Conservation (phyloP, 2,888 invertebrate species). For the Lasioglossum oenotherae region DNA sequence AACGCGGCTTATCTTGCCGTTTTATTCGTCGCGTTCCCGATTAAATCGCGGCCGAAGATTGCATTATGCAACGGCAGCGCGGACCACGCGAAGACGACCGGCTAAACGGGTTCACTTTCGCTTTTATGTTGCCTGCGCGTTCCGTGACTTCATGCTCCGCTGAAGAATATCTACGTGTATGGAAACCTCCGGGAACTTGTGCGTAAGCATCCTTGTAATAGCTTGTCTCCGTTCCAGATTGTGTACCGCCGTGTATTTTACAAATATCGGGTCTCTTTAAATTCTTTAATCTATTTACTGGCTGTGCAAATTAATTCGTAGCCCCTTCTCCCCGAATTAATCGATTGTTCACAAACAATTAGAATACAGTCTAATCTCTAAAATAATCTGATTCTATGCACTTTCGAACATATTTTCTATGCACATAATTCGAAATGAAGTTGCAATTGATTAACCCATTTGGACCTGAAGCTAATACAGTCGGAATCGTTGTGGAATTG, state of each 20-base stretch:
- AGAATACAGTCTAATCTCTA: too few species aligned
- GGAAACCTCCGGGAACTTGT: background rate
- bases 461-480: too few species aligned
- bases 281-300: too few species aligned
- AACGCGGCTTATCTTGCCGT: conserved; percentile 27
- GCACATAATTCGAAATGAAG: too few species aligned
- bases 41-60: conserved; percentile 38
- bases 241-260: background rate
- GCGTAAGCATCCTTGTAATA: background rate
- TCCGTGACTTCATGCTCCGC: background rate
- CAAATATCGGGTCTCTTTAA: background rate
- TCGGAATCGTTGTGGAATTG: too few species aligned
- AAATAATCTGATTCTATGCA: too few species aligned
- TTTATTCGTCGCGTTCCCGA: conserved; percentile 29
- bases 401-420: too few species aligned
- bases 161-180: background rate
- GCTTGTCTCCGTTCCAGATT: background rate
- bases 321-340: too few species aligned
- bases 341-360: too few species aligned
- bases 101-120: conserved; percentile 25
- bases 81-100: conserved; percentile 5
- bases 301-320: too few species aligned
- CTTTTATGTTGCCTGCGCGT: background rate
- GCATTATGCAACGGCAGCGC: conserved; percentile 5
- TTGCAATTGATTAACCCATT: too few species aligned